These are phyloP conservation scores for Phalera bucephala DNA, from an alignment of 2,888 invertebrate genomes.

Conservation along the genomic window DNA sequence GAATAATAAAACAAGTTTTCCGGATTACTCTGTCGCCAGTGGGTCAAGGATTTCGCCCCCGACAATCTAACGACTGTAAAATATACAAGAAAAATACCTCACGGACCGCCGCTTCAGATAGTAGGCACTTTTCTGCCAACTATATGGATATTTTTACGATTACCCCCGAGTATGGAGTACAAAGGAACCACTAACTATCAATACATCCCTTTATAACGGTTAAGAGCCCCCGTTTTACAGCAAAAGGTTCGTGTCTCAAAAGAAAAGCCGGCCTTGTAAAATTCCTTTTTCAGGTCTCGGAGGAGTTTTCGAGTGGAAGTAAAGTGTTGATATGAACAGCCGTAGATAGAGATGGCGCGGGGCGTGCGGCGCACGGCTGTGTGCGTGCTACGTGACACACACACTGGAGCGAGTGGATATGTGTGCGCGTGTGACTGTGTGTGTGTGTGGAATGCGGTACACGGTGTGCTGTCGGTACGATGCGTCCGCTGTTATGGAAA, in stretches of 20 bases:
- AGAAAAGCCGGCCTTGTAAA: slow-evolving; percentile 73
- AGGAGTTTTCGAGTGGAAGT: slow-evolving; percentile 57
- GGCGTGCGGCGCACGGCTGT: slow-evolving; percentile 50
- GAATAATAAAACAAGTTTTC: slow-evolving; percentile 27
- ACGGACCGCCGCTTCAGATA: slow-evolving; percentile 17
- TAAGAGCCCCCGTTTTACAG: slow-evolving; percentile 63
- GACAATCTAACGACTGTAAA: slow-evolving; percentile 5
- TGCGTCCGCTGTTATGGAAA: slow-evolving; percentile 40
- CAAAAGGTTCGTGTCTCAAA: slow-evolving; percentile 62
- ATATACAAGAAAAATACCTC: slow-evolving; percentile 20
- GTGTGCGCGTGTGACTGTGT: slow-evolving; percentile 47
- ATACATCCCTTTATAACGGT: slow-evolving; percentile 57
- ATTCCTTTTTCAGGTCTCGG: slow-evolving; percentile 73
- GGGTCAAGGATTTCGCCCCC: slow-evolving; percentile 29
- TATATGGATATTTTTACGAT: slow-evolving; percentile 48
- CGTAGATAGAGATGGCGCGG: slow-evolving; percentile 49
- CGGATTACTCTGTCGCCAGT: slow-evolving; percentile 16
- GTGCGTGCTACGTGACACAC: slow-evolving; percentile 58
- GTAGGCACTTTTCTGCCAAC: slow-evolving; percentile 20
- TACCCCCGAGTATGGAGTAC: slow-evolving; percentile 54
- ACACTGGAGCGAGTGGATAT: slow-evolving; percentile 16
- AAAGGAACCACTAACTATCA: slow-evolving; percentile 59
- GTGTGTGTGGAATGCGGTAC: slow-evolving; percentile 63
- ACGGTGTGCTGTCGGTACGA: slow-evolving; percentile 37
- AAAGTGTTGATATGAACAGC: slow-evolving; percentile 46